Conservation (phyloP, 35 echinoderm and acorn worm genomes). For the Nesometra sesokonis region DNA sequence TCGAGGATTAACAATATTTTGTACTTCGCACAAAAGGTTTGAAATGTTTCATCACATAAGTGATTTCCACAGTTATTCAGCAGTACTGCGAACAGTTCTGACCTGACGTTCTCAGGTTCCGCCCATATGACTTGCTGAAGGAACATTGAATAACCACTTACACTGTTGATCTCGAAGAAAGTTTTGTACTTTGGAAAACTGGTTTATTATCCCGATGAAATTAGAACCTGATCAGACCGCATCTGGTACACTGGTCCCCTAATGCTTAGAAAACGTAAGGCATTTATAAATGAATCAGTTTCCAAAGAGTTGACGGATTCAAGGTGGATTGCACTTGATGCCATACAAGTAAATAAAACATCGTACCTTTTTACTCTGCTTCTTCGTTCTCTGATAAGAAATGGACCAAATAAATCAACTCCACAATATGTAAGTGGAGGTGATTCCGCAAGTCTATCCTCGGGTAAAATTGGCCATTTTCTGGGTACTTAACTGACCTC, state of each 20-base stretch:
- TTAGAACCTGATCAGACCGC: constrained; percentile 11
- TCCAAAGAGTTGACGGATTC: constrained; percentile 2
- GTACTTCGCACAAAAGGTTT: neutral
- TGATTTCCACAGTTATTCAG: neutral
- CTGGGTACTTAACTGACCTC: neutral
- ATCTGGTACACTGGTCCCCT: constrained; percentile 7
- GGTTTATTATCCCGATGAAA: constrained; percentile 11
- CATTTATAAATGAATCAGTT: constrained; percentile 17
- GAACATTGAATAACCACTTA: constrained; percentile 32
- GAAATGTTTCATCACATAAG: neutral
- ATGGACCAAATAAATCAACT: constrained; percentile 27
- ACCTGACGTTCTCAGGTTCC: constrained; percentile 51
- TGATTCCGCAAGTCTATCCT: neutral
- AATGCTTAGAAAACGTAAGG: neutral
- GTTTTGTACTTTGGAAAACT: neutral
- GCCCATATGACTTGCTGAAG: constrained; percentile 25
- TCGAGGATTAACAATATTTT: neutral
- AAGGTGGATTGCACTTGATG: constrained; percentile 23
- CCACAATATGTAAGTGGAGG: constrained; percentile 26
- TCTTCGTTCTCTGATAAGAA: neutral
- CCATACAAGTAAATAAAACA: constrained; percentile 26
- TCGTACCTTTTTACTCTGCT: constrained; percentile 7
- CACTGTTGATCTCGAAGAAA: constrained; percentile 8
- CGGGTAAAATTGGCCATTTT: neutral
- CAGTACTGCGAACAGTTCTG: constrained; percentile 15